Evolutionary conservation across 2,888 invertebrate species (phyloP).

Genomic region (Octodonta nipae): DNA sequence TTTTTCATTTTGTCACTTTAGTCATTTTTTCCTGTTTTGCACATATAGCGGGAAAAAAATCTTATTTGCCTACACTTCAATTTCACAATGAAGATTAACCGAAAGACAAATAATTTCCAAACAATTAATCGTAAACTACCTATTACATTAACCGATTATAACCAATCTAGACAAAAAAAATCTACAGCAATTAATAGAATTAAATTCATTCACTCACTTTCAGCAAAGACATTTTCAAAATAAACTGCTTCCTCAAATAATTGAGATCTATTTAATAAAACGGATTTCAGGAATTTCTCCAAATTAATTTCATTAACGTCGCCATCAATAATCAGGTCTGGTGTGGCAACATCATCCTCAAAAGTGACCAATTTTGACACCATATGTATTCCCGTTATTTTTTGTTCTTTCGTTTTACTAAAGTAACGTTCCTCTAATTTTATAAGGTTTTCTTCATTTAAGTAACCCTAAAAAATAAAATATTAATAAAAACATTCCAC

Average conservation of each 20-base stretch:
- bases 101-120: too few relatives aligned
- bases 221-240: slow-evolving; percentile 18
- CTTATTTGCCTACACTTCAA: too few relatives aligned
- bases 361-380: slow-evolving; percentile 34
- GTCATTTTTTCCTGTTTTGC: too few relatives aligned
- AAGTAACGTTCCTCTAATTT: slow-evolving; percentile 39
- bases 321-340: slow-evolving; percentile 27
- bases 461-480: slow-evolving; percentile 31
- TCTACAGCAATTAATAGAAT: too few relatives aligned
- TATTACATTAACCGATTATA: too few relatives aligned
- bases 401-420: slow-evolving; percentile 38
- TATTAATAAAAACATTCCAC: neutral
- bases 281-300: slow-evolving; percentile 32
- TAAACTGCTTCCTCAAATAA: slow-evolving; percentile 25
- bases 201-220: slow-evolving; percentile 20
- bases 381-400: slow-evolving; percentile 32
- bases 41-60: too few relatives aligned
- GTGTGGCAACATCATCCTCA: slow-evolving; percentile 24
- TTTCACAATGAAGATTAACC: too few relatives aligned
- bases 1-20: too few relatives aligned
- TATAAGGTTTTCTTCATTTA: slow-evolving; percentile 36
- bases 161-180: too few relatives aligned
- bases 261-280: slow-evolving; percentile 35
- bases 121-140: too few relatives aligned
- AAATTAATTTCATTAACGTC: slow-evolving; percentile 28